Evolutionary conservation across 2,113 vertebrate genomes (phyloP), one percentile per base, ranked within the genome.

Genomic region (Misgurnus anguillicaudatus): DNA sequence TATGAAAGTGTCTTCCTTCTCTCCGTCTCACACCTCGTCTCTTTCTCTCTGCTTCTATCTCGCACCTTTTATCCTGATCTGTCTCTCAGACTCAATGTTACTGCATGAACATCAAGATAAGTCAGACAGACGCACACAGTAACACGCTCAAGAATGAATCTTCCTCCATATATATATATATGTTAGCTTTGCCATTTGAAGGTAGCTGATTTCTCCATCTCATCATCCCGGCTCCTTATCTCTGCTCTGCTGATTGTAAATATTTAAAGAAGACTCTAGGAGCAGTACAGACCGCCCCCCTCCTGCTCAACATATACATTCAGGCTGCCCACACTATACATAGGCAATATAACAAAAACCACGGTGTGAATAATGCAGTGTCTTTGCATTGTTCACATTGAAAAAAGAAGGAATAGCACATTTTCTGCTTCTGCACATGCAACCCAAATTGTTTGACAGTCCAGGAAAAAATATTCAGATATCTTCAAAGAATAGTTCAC

Each of bases 211-310:
- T 57, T 68, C 61, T 51, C 65, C 65, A 71, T 75, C 47, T 47
- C 65, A 21, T 47, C 51, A 39, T 80, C 75, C 78, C 66, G 9
- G 19, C 68, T 39, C 64, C 75, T 81, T 83, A 80, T 85, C 75
- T 80, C 70, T 62, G 70, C 75, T 78, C 61, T 78, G 78, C 79
- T 80, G 79, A 84, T 69, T 65, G 82, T 84, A 78, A 82, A 82
- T 84, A 86, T 86, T 86, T 80, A 84, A 84, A 79, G 68, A 65
- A 60, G 48, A 16, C 75, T 31, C 53, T 24, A 41, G 64, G 51
- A 82, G 80, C 77, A 81, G 45, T 9, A 55, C 55, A 78, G 75
- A 78, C 74, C 66, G 11, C 51, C 51, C 21, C 57, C 63, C 53
- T 19, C 63, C 70, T 47, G 24, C 53, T 63, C 14, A 2, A 36